Base-by-base conservation (phyloP, 2,113 vertebrate genomes). In the Cephalopterus ornatus region DNA sequence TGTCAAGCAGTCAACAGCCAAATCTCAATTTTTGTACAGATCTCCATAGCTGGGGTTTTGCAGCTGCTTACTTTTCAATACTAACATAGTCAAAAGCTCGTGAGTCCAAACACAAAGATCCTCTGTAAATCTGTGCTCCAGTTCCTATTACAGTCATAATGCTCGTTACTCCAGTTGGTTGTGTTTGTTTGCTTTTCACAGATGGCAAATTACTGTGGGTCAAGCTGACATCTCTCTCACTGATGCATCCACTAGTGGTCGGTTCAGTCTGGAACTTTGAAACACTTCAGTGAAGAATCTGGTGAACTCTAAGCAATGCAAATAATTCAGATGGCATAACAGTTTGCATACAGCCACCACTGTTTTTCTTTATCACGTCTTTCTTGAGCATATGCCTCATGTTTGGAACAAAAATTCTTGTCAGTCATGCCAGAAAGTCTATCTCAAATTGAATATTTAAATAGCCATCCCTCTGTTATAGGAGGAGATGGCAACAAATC, bases 131-230 rank as follows among this genome's bases (percentile, higher is more conserved):
- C 83, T 71, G 37, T 62, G 74, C 59, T 82, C 50, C 50, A 62
- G 78, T 83, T 83, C 61, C 59, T 65, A 4, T 62, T 56, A 26
- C 72, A 80, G 37, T 33, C 79, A 61, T 8, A 6, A 68, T 49
- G 49, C 46, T 92, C 58, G 3, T 82, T 75, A 70, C 56, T 91
- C 28, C 37, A 59, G 71, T 66, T 68, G 65, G 32, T 65, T 68
- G 11, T 72, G 46, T 93, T 94, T 93, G 86, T 87, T 92, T 95
- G 80, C 37, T 94, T 95, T 96, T 55, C 84, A 85, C 70, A 82
- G 65, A 47, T 58, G 86, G 88, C 79, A 94, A 86, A 92, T 78
- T 3, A 8, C 39, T 0, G 0, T 53, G 73, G 61, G 56, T 89
- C 79, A 92, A 58, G 61, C 44, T 75, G 93, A 84, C 76, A 68